These are phyloP conservation scores for Agapetus fuscipes DNA, from an alignment of 2,888 invertebrate genomes.

Conservation along the genomic window DNA sequence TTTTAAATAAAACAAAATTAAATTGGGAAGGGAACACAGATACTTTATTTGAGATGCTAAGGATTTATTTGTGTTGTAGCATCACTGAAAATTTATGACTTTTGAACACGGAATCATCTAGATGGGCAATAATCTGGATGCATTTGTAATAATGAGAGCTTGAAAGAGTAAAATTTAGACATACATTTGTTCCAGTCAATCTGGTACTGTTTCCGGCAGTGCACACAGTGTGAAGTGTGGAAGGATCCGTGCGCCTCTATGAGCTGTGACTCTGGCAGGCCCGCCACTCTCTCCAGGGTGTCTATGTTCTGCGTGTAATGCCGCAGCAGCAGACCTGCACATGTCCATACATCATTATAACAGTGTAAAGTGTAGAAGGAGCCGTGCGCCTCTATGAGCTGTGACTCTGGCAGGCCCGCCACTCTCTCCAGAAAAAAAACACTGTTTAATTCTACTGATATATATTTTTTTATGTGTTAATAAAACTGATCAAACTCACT, in stretches of 20 bases:
- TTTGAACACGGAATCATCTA: too few relatives aligned
- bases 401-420: conserved; percentile 73
- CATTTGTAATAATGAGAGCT: too few relatives aligned
- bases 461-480: neutral
- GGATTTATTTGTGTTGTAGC: too few relatives aligned
- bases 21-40: too few relatives aligned
- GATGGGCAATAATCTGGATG: too few relatives aligned
- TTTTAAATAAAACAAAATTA: too few relatives aligned
- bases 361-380: conserved; percentile 86
- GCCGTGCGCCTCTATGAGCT: conserved; percentile 91
- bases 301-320: conserved; percentile 92
- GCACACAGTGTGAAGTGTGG: conserved; percentile 74
- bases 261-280: conserved; percentile 71
- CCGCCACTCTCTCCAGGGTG: conserved; percentile 79
- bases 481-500: too few relatives aligned
- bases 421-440: conserved; percentile 57
- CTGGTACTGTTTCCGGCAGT: conserved; percentile 61
- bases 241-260: conserved; percentile 96
- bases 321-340: conserved; percentile 50
- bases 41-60: too few relatives aligned
- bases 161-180: too few relatives aligned
- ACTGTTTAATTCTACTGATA: neutral
- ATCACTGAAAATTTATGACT: too few relatives aligned
- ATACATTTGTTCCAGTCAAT: conserved; percentile 80
- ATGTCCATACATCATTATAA: too few relatives aligned